Base-by-base conservation (phyloP, 2,113 vertebrate species). In the Tylochromis polylepis region DNA sequence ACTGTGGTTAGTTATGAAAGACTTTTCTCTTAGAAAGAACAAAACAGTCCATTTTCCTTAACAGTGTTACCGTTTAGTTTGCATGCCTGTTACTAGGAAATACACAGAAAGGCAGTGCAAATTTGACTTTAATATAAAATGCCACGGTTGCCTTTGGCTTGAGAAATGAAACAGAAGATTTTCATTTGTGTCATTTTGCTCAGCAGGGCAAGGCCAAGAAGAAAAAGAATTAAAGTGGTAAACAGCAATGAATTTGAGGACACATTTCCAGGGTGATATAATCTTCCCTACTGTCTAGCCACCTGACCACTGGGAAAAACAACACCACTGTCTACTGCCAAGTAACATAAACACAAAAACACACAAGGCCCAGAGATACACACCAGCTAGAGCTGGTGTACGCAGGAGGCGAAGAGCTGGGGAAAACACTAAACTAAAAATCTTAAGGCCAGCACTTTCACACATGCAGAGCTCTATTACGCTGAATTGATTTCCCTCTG, bases 401-500 rank as follows among this genome's bases (percentile, higher is more conserved):
- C 82, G 82, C 67, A 70, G 67, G 81, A 85, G 84, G 83, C 31
- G 9, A 22, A 31, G 83, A 38, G 83, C 87, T 46, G 70, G 85
- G 81, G 86, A 82, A 91, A 91, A 92, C 84, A 77, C 86, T 77
- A 20, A 38, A 80, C 62, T 84, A 41, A 87, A 93, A 88, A 36
- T 92, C 88, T 85, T 60, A 70, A 83, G 81, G 53, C 87, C 70
- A 46, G 58, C 89, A 77, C 89, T 81, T 85, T 84, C 80, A 82
- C 82, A 86, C 85, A 82, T 86, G 62, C 77, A 82, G 51, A 88
- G 82, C 88, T 89, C 86, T 83, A 89, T 94, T 91, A 90, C 89
- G 91, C 89, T 79, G 86, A 94, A 94, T 92, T 93, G 92, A 94
- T 94, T 93, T 92, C 87, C 78, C 88, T 90, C 84, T 70, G 87